phyloP scores from a whole-genome alignment of 1,140 invertebrate genomes.

The Listronotus bonariensis region DNA sequence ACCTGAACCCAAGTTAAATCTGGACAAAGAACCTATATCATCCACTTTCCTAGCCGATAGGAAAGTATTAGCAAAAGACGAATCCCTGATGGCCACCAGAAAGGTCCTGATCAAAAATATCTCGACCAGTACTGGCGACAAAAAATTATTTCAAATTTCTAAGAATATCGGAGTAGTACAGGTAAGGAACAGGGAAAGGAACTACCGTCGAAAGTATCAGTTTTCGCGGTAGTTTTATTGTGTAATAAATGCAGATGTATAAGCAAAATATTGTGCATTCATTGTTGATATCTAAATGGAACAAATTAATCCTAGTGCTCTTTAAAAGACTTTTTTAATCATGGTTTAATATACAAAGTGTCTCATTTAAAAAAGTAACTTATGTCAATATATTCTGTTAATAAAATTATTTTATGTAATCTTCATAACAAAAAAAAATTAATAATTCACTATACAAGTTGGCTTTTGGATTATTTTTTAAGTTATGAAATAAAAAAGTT shows the following conservation, averaged over 20 bases:
- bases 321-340: too few species aligned
- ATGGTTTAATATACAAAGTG: too few species aligned
- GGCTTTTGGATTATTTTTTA: too few species aligned
- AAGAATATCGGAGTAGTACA: conserved; percentile 61
- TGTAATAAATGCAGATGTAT: not conserved
- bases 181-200: conserved; percentile 53
- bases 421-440: too few species aligned
- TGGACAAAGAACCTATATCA: conserved; percentile 35
- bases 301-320: too few species aligned
- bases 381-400: too few species aligned
- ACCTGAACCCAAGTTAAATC: not conserved
- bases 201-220: conserved; percentile 1
- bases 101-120: conserved; percentile 61
- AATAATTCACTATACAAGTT: too few species aligned
- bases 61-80: conserved; percentile 56
- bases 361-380: too few species aligned
- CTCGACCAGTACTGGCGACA: conserved; percentile 59
- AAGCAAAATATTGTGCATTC: not conserved
- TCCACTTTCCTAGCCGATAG: conserved; percentile 51
- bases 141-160: conserved; percentile 61
- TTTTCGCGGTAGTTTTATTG: conserved; percentile 1
- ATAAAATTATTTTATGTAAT: too few species aligned
- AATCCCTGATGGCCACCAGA: conserved; percentile 54
- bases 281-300: too few species aligned
- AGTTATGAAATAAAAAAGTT: too few species aligned